These are phyloP conservation scores for Eupsittula cactorum DNA, from an alignment of 2,113 vertebrate species.

Conservation along the genomic window DNA sequence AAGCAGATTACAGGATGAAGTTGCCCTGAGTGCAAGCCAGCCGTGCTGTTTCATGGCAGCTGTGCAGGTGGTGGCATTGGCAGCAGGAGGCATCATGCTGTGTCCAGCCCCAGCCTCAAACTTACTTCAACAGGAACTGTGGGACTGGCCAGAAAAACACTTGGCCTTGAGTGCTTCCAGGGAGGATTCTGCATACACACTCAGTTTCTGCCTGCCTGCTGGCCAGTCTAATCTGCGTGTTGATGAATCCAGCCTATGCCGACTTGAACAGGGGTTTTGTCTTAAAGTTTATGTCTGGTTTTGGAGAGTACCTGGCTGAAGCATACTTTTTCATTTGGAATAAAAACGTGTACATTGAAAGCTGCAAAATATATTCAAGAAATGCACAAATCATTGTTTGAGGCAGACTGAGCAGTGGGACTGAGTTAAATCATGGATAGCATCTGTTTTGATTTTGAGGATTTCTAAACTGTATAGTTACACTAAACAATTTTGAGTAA, in stretches of 20 bases:
- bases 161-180: not conserved
- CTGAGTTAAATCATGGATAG: not conserved
- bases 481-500: not conserved
- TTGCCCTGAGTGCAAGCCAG: not conserved
- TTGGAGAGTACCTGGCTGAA: not conserved
- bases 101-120: not conserved
- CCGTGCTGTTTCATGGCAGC: not conserved
- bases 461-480: not conserved
- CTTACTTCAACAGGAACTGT: rapidly evolving
- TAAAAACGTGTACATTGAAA: not conserved
- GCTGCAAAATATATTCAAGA: not conserved
- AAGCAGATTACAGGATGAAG: not conserved
- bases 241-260: not conserved
- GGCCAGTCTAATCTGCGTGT: not conserved
- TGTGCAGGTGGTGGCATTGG: not conserved
- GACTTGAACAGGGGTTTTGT: not conserved
- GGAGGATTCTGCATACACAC: not conserved
- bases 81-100: rapidly evolving
- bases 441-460: not conserved
- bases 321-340: not conserved
- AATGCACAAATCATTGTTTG: not conserved
- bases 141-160: not conserved
- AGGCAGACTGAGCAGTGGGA: not conserved
- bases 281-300: not conserved
- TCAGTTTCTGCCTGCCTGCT: not conserved